Evolutionary conservation across 2,888 invertebrate genomes (phyloP).

Genomic region (Dorcus parallelipipedus): DNA sequence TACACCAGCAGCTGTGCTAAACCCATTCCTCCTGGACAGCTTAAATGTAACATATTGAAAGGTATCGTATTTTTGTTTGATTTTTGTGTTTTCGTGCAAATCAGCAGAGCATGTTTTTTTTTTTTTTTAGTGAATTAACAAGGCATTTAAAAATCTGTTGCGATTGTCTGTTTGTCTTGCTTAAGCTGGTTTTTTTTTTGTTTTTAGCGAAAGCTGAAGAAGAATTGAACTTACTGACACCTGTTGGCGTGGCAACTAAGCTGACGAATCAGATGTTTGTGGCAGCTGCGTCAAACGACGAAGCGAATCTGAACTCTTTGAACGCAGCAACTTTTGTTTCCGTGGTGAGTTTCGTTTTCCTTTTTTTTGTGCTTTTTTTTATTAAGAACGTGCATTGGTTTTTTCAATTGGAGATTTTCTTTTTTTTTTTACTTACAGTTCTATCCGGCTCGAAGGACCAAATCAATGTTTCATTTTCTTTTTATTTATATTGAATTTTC

Average conservation of each 20-base stretch:
- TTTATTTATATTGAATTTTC: no score
- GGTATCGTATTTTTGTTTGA: conserved; percentile 54
- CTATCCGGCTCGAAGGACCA: no score
- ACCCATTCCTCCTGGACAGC: conserved; percentile 82
- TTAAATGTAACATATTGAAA: conserved; percentile 94
- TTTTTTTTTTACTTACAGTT: no score
- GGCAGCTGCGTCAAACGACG: conserved; percentile 46
- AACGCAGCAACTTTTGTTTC: conserved; percentile 71
- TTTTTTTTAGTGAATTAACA: no score
- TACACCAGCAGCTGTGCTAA: conserved; percentile 44
- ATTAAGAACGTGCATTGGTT: no score
- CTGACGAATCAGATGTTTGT: conserved; percentile 60
- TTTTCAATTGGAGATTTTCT: no score
- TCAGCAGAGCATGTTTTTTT: conserved; percentile 41
- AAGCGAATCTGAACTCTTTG: conserved; percentile 47
- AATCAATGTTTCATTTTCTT: no score
- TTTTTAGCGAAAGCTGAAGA: conserved; percentile 63
- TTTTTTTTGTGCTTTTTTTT: conserved; percentile 7
- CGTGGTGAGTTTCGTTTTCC: conserved; percentile 59
- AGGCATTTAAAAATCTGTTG: no score
- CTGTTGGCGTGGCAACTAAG: conserved; percentile 45
- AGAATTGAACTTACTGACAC: conserved; percentile 45
- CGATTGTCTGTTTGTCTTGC: conserved; percentile 37
- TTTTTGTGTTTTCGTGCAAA: conserved; percentile 31
- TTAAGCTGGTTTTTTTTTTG: neutral